phyloP scores from a whole-genome alignment of 2,888 invertebrate species.

The Pseudococcus longispinus region DNA sequence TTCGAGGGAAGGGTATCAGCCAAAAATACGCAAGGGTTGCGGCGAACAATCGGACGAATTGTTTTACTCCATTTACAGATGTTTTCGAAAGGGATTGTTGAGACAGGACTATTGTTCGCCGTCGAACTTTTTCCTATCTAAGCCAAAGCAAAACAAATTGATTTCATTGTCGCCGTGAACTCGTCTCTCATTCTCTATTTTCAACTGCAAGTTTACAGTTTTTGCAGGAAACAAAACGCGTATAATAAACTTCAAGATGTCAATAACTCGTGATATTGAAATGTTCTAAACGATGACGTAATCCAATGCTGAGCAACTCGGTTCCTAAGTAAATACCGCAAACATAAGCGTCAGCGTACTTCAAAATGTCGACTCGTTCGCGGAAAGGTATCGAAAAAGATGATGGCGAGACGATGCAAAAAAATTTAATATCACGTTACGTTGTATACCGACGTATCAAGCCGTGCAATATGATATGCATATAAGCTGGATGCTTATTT shows the following conservation, averaged over 20 bases:
- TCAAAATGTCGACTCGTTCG: background rate
- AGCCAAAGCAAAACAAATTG: slow-evolving; percentile 38
- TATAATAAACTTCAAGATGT: background rate
- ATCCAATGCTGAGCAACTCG: background rate
- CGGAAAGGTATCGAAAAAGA: background rate
- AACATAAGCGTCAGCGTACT: background rate
- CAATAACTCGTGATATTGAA: background rate
- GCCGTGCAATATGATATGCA: background rate
- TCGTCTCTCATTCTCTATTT: background rate
- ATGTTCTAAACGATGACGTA: slow-evolving; percentile 2
- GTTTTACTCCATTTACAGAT: slow-evolving; percentile 53
- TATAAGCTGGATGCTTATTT: background rate
- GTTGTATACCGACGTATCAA: background rate
- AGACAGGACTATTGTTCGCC: slow-evolving; percentile 18
- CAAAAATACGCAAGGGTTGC: slow-evolving; percentile 9
- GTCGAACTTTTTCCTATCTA: slow-evolving; percentile 9
- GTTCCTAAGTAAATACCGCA: background rate
- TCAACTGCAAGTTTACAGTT: background rate
- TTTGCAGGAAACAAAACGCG: background rate
- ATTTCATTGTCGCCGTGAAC: background rate
- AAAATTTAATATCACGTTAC: background rate
- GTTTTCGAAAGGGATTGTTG: slow-evolving; percentile 25
- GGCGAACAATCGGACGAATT: slow-evolving; percentile 44
- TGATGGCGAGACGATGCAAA: background rate
- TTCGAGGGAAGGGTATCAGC: background rate